Evolutionary conservation across 1,140 invertebrate genomes (phyloP), one percentile per base, ranked within the genome.

Genomic region (Philotrypesis tridentata): DNA sequence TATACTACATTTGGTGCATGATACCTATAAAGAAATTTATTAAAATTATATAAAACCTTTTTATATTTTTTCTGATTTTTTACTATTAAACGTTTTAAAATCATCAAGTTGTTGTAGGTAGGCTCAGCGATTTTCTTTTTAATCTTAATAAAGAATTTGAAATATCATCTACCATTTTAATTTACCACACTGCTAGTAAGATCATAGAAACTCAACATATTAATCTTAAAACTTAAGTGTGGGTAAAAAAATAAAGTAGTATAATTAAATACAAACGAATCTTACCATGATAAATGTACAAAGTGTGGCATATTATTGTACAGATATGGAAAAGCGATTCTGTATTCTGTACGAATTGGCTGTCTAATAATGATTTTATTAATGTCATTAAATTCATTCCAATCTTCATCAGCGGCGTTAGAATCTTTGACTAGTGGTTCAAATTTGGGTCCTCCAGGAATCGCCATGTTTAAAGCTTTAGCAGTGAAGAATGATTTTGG

Each of bases 301-400:
- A 96, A 98, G 90, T 98, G 97, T 1, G 98, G 98, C 93, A 99
- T 95, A 89, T 99, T 99, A 91, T 99, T 99, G 91, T 99, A 99
- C 74, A 99, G 93, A 91, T 99, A 99, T 3, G 99, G 99, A 92
- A 99, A 99, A 5, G 99, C 99, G 89, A 99, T 99, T 82, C 99
- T 94, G 91, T 99, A 99, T 92, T 99, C 99, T 8, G 99, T 99
- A 81, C 99, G 94, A 84, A 99, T 97, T 37, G 98, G 98, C 89
- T 99, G 98, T 37, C 99, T 93, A 87, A 99, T 99, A 79, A 99
- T 99, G 85, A 99, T 99, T 91, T 99, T 99, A 89, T 99, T 99
- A 75, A 99, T 99, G 89, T 99, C 99, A 93, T 99, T 99, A 88
- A 99, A 99, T 92, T 99, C 99, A 93, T 99, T 99, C 99, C 99